Evolutionary conservation across 2,797 vertebrate genomes (phyloP).

Genomic region (Dipus sagitta): DNA sequence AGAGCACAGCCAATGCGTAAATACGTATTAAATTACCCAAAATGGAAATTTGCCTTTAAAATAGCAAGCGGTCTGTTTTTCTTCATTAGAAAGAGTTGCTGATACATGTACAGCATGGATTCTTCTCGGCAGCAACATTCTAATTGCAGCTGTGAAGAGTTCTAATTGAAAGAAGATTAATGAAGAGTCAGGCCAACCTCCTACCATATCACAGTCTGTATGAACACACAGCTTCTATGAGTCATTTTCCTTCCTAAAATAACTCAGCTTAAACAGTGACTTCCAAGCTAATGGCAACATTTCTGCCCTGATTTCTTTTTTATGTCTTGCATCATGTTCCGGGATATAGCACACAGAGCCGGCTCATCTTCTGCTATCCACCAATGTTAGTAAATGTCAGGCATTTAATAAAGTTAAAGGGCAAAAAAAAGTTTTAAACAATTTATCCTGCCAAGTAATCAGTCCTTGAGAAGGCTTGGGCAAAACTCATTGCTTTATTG

Average conservation of each 20-base stretch:
- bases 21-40: conserved; percentile 63
- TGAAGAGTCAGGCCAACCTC: conserved; percentile 79
- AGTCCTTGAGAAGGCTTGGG: conserved; percentile 81
- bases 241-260: conserved; percentile 84
- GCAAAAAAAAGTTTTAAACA: conserved; percentile 86
- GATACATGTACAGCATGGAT: conserved; percentile 70
- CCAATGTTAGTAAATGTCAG: conserved; percentile 89
- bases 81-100: conserved; percentile 71
- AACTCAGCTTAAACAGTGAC: conserved; percentile 82
- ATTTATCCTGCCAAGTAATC: conserved; percentile 86
- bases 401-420: conserved; percentile 89
- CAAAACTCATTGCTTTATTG: conserved; percentile 82
- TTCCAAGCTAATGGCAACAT: conserved; percentile 84
- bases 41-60: conserved; percentile 77
- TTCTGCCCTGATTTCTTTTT: conserved; percentile 84
- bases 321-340: conserved; percentile 85
- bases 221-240: conserved; percentile 80
- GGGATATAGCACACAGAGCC: conserved; percentile 82
- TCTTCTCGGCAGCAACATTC: conserved; percentile 70
- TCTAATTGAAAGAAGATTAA: conserved; percentile 88
- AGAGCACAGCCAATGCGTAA: neutral
- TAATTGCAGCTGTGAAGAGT: conserved; percentile 80
- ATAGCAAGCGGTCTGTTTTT: conserved; percentile 69
- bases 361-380: conserved; percentile 87
- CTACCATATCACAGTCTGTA: conserved; percentile 79